Evolutionary conservation across 2,888 invertebrate genomes (phyloP).

Genomic region (Parasteatoda lunata): DNA sequence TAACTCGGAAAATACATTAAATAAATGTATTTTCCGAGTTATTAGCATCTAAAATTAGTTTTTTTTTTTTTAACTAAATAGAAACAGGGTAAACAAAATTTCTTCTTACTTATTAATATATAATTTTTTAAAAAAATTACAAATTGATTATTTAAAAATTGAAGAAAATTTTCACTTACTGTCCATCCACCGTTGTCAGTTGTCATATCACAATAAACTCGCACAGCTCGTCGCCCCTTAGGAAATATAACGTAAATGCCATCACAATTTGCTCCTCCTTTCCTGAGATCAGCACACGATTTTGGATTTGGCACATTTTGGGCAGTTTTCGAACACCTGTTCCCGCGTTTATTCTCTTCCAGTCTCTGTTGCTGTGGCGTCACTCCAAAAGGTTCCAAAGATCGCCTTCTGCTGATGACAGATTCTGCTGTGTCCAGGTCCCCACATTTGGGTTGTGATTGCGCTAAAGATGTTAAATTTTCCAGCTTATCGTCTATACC

Average conservation of each 20-base stretch:
- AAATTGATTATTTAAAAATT: too few species aligned
- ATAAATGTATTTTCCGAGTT: too few species aligned
- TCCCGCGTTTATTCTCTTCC: slow-evolving; percentile 20
- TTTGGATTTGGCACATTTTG: slow-evolving; percentile 63
- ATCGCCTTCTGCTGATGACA: neutral
- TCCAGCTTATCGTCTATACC: slow-evolving; percentile 58
- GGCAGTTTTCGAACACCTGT: slow-evolving; percentile 30
- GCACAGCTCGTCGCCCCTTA: slow-evolving; percentile 62
- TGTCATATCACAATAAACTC: slow-evolving; percentile 78
- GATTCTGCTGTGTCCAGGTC: slow-evolving; percentile 35
- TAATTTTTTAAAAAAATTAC: too few species aligned
- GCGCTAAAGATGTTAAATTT: slow-evolving; percentile 37
- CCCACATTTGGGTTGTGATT: neutral
- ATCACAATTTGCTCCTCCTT: slow-evolving; percentile 70
- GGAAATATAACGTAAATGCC: slow-evolving; percentile 71
- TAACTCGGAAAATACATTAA: too few species aligned
- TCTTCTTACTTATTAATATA: too few species aligned
- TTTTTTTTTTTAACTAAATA: too few species aligned
- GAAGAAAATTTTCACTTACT: slow-evolving; percentile 74
- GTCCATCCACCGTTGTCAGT: slow-evolving; percentile 81
- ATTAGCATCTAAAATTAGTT: too few species aligned
- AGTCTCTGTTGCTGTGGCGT: neutral
- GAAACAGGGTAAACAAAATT: too few species aligned
- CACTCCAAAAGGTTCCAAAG: neutral
- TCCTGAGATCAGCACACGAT: slow-evolving; percentile 70